Conservation (phyloP, 2,888 invertebrate species). For the Coelinius sp. region DNA sequence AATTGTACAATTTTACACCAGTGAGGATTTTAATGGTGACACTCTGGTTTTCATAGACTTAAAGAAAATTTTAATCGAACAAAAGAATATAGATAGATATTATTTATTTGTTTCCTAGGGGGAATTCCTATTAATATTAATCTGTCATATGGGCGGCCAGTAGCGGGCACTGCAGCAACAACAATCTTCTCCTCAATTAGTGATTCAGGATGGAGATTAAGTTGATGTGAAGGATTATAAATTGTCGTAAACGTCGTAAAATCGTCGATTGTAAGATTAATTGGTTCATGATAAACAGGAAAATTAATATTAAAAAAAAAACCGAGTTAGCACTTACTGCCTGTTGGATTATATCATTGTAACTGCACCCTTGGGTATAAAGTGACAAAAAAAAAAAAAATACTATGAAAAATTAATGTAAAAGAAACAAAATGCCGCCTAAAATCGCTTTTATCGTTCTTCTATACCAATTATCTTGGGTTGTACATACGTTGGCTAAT, state of each 20-base stretch:
- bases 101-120: conserved; percentile 69
- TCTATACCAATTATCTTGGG: conserved; percentile 25
- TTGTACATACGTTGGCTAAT: conserved; percentile 36
- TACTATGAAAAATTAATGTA: not conserved
- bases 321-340: conserved; percentile 40
- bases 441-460: conserved; percentile 38
- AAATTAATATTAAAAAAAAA: conserved; percentile 19
- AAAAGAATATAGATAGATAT: conserved; percentile 66
- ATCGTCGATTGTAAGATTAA: conserved; percentile 17
- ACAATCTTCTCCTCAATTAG: conserved; percentile 57
- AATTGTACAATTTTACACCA: not conserved
- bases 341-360: conserved; percentile 46
- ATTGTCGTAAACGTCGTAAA: conserved; percentile 42
- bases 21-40: conserved; percentile 13
- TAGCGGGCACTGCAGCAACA: conserved; percentile 65
- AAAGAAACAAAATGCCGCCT: conserved; percentile 34
- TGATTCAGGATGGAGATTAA: conserved; percentile 31
- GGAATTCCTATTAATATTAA: conserved; percentile 54
- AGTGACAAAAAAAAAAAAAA: not conserved
- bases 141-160: conserved; percentile 60
- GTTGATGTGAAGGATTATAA: conserved; percentile 38
- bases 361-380: conserved; percentile 42
- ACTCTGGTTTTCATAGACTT: conserved; percentile 24
- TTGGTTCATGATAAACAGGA: conserved; percentile 22
- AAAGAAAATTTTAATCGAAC: conserved; percentile 36